A percentile compares a stretch with the other conserved stretches of the same genome.
phyloP scores from a whole-genome alignment of 35 echinoderm and acorn worm genomes.

The Heliocidaris erythrogramma region DNA sequence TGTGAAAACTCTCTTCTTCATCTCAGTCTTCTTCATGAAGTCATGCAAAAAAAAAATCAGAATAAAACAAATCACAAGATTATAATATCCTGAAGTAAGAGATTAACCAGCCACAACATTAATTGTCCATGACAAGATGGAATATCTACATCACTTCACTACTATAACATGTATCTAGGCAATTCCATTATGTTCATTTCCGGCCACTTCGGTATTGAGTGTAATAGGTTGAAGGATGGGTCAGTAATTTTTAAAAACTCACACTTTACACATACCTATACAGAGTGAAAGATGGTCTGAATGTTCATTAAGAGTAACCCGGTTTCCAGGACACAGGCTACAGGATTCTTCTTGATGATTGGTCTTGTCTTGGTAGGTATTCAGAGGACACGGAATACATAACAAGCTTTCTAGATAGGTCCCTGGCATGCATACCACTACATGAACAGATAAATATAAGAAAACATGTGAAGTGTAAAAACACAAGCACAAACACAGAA shows the following conservation, averaged over 20 bases:
- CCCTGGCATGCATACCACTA: not conserved
- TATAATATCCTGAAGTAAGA: no score
- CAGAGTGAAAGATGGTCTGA: not conserved
- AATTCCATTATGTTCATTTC: no score
- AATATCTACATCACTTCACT: no score
- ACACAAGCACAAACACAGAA: not conserved
- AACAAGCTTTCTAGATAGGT: not conserved
- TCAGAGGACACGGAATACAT: not conserved
- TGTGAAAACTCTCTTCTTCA: no score
- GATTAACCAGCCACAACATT: no score
- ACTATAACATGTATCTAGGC: no score
- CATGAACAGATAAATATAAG: not conserved
- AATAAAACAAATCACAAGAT: no score
- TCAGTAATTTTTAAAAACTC: not conserved
- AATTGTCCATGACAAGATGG: no score
- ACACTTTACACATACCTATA: not conserved
- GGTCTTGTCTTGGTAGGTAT: not conserved
- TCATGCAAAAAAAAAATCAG: no score
- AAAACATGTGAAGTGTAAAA: not conserved
- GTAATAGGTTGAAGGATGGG: not conserved
- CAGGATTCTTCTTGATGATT: not conserved
- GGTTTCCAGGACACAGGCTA: not conserved
- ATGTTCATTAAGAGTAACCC: not conserved
- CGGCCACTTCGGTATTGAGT: no score
- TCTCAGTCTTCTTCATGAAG: no score